These are phyloP conservation scores for Parazoanthus swiftii DNA, from an alignment of 92 coral and sea anemone species.

Conservation along the genomic window DNA sequence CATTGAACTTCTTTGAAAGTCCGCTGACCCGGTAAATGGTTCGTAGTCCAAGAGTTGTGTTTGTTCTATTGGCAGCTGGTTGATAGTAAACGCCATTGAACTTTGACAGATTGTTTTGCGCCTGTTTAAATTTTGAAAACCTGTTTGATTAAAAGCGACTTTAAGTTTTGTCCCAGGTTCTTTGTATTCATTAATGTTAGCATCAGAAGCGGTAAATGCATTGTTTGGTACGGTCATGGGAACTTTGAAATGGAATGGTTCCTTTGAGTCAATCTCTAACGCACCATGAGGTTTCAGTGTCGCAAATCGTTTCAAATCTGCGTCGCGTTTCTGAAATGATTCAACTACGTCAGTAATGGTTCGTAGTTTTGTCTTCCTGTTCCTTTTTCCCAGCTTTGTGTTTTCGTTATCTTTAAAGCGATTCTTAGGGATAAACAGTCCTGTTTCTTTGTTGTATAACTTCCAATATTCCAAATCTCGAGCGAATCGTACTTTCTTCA, in stretches of 20 bases:
- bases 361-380: conserved; percentile 19
- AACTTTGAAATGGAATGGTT: not conserved
- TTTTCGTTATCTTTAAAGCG: not conserved
- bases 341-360: conserved; percentile 56
- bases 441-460: conserved; percentile 69
- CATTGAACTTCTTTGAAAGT: not conserved
- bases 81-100: not conserved
- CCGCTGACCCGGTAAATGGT: not conserved
- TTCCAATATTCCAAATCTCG: conserved; percentile 70
- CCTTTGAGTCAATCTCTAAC: not conserved
- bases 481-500: conserved; percentile 68
- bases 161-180: not conserved
- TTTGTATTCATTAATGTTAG: not conserved
- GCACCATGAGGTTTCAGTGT: not conserved
- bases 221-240: not conserved
- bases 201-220: not conserved
- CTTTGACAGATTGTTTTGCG: not conserved
- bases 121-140: conserved; percentile 12
- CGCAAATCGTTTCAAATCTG: conserved; percentile 2
- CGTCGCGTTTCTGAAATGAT: conserved; percentile 51
- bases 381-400: conserved; percentile 4
- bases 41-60: conserved; percentile 7
- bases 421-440: conserved; percentile 32
- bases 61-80: not conserved
- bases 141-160: conserved; percentile 8